Conservation (phyloP, 2,888 invertebrate genomes). For the Pseudococcus longispinus region DNA sequence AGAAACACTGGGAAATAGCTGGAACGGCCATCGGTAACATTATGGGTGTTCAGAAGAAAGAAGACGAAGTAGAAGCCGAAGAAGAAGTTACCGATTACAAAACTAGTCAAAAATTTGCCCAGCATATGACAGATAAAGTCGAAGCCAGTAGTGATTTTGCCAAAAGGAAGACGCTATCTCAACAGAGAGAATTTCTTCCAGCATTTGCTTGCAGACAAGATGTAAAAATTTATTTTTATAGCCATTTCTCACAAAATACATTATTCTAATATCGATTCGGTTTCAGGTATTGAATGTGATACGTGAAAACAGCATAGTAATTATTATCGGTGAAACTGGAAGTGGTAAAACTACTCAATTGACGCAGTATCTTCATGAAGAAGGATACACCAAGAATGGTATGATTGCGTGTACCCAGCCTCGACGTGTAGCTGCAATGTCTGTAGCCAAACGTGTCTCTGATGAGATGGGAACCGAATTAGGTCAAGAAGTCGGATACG, state of each 20-base stretch:
- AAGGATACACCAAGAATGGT: conserved; percentile 90
- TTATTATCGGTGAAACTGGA: conserved; percentile 94
- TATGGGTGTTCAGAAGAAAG: conserved; percentile 87
- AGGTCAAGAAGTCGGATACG: conserved; percentile 85
- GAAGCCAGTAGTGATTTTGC: conserved; percentile 84
- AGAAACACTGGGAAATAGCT: conserved; percentile 98
- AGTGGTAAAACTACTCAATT: conserved; percentile 98
- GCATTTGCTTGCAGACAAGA: conserved; percentile 96
- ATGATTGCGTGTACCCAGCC: conserved; percentile 99
- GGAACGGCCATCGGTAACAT: conserved; percentile 96
- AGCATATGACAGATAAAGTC: conserved; percentile 77
- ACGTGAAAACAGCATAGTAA: conserved; percentile 90
- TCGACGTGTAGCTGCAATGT: conserved; percentile 97
- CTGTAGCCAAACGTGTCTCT: conserved; percentile 97
- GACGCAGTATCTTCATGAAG: conserved; percentile 96
- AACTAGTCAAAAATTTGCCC: conserved; percentile 95
- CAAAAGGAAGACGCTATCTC: conserved; percentile 78
- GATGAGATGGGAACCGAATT: conserved; percentile 94
- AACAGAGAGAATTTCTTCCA: conserved; percentile 91
- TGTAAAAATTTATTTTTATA: conserved; percentile 61
- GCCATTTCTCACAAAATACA: not conserved
- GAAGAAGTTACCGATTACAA: conserved; percentile 85
- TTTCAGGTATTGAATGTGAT: conserved; percentile 80
- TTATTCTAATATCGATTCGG: not conserved
- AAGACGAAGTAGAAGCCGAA: conserved; percentile 70